Percentiles rank a stretch among this genome's conserved stretches.
These are phyloP conservation scores for Seira ritae DNA, from an alignment of 2,888 invertebrate species.

Conservation along the genomic window DNA sequence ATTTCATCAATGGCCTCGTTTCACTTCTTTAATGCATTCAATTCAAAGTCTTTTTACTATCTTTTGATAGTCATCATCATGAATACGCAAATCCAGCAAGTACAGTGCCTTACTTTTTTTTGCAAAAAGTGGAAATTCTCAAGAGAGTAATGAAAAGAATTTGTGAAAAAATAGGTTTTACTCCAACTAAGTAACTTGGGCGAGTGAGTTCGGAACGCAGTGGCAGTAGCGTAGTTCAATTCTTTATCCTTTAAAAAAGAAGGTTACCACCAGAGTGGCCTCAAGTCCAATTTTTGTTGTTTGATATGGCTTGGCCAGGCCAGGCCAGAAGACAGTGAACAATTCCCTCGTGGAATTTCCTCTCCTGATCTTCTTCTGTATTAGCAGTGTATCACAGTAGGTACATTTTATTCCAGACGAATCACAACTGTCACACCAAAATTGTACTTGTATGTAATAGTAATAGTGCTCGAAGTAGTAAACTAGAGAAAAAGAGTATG, in stretches of 20 bases:
- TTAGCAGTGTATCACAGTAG: constrained; percentile 1
- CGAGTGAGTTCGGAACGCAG: neutral
- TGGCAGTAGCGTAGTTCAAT: no score
- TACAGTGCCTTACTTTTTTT: no score
- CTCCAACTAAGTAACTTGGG: neutral
- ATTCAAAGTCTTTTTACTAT: neutral
- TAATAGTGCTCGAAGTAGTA: neutral
- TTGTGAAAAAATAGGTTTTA: constrained; percentile 11
- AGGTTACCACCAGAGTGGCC: neutral
- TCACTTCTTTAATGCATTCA: neutral
- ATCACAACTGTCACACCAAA: neutral
- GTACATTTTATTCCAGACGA: neutral
- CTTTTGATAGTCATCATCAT: neutral
- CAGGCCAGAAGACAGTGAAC: neutral
- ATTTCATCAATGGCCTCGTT: neutral
- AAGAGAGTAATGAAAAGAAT: neutral
- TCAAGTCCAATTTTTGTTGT: neutral
- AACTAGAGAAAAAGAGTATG: constrained; percentile 5
- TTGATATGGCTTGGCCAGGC: no score
- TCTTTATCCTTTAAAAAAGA: neutral
- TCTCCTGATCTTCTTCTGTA: neutral
- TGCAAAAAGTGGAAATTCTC: neutral
- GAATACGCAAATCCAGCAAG: no score
- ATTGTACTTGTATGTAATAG: neutral
- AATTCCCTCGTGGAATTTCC: neutral